Percentiles rank a stretch among this genome's conserved stretches.
Conservation (phyloP, 2,113 vertebrate species). For the Egretta garzetta region DNA sequence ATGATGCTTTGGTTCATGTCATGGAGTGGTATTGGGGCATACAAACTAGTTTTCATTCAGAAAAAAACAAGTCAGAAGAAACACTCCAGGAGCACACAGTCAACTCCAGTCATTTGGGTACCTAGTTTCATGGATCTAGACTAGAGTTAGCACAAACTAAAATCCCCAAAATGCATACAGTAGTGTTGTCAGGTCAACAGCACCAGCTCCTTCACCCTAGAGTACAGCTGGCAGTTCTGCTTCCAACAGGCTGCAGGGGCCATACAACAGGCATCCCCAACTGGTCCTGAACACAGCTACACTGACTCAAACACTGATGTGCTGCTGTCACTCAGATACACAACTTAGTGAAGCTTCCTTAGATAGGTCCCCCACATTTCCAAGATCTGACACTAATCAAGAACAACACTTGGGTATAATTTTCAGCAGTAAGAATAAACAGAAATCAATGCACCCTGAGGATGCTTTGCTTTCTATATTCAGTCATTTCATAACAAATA, state of each 20-base stretch:
- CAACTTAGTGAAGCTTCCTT: background rate
- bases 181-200: background rate
- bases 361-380: background rate
- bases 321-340: background rate
- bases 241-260: background rate
- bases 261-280: accelerated
- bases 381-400: background rate
- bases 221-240: background rate
- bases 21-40: accelerated
- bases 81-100: background rate
- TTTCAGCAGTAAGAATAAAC: background rate
- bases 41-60: background rate
- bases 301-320: background rate
- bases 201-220: background rate
- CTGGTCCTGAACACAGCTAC: background rate
- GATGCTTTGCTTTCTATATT: background rate
- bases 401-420: background rate
- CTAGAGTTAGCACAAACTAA: background rate
- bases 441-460: background rate
- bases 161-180: background rate
- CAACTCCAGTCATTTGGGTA: background rate
- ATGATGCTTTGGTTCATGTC: background rate
- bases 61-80: background rate
- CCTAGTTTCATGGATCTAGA: background rate
- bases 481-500: background rate